Evolutionary conservation across 2,888 invertebrate species (phyloP).

Genomic region (Caenorhabditis sulstoni): DNA sequence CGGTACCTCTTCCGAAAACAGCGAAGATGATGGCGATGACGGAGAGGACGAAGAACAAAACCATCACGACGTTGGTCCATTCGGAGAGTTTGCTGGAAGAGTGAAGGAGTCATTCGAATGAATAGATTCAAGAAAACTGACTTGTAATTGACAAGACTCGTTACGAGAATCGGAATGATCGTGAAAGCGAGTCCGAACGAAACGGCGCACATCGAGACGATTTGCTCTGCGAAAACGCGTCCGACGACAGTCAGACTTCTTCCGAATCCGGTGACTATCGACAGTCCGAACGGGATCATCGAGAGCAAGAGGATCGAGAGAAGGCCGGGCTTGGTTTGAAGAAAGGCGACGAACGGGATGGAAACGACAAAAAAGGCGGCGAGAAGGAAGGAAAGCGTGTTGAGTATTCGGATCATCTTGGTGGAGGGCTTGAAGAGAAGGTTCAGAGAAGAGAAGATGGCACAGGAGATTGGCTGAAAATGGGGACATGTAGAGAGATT

Average conservation of each 20-base stretch:
- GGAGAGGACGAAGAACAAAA: slow-evolving; percentile 64
- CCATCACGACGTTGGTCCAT: slow-evolving; percentile 71
- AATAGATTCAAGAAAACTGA: slow-evolving; percentile 43
- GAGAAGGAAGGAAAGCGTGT: slow-evolving; percentile 65
- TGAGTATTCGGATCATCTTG: slow-evolving; percentile 69
- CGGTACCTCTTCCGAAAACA: slow-evolving; percentile 71
- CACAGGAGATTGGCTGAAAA: slow-evolving; percentile 61
- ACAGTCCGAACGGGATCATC: slow-evolving; percentile 71
- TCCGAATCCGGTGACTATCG: slow-evolving; percentile 68
- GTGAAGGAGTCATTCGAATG: neutral
- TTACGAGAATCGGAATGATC: slow-evolving; percentile 65
- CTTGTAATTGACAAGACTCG: slow-evolving; percentile 67
- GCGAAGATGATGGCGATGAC: slow-evolving; percentile 70
- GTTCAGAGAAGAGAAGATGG: slow-evolving; percentile 44
- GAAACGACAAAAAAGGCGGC: slow-evolving; percentile 64
- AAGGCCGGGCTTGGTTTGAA: slow-evolving; percentile 39
- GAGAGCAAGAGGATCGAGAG: slow-evolving; percentile 57
- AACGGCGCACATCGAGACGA: slow-evolving; percentile 68
- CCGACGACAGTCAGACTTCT: slow-evolving; percentile 74
- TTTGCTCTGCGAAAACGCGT: slow-evolving; percentile 72
- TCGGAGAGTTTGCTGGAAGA: slow-evolving; percentile 67
- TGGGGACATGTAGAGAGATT: neutral
- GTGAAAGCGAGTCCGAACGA: slow-evolving; percentile 71
- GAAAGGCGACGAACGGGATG: slow-evolving; percentile 50
- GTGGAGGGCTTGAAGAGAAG: slow-evolving; percentile 52